A percentile compares a stretch with the other conserved stretches of the same genome.
These are phyloP conservation scores for Brachypalpus laphriformis DNA, from an alignment of 2,888 invertebrate genomes.

Conservation along the genomic window DNA sequence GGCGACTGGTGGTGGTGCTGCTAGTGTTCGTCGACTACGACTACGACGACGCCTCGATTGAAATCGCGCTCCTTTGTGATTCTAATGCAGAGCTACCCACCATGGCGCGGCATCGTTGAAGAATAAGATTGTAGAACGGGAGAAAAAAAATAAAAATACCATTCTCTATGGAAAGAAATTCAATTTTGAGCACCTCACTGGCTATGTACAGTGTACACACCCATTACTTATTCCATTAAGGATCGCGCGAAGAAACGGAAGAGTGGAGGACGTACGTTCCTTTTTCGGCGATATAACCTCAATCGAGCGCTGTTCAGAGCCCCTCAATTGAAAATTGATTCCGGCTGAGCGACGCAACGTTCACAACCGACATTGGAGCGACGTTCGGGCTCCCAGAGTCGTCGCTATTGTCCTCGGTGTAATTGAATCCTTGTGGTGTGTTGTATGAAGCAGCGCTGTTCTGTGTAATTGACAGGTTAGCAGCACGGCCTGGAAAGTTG, in stretches of 20 bases:
- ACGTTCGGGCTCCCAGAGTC: slow-evolving; percentile 10
- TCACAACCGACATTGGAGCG: slow-evolving; percentile 8
- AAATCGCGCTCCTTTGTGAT: slow-evolving; percentile 71
- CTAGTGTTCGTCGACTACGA: neutral
- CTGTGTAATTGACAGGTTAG: slow-evolving; percentile 66
- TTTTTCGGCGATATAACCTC: slow-evolving; percentile 37
- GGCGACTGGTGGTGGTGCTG: neutral
- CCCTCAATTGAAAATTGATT: slow-evolving; percentile 59
- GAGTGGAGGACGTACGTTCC: slow-evolving; percentile 41
- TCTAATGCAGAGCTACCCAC: slow-evolving; percentile 64
- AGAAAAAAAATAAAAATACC: slow-evolving; percentile 22
- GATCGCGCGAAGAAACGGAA: slow-evolving; percentile 34
- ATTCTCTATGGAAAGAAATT: slow-evolving; percentile 61
- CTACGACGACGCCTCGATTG: slow-evolving; percentile 63
- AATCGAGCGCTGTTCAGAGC: slow-evolving; percentile 44
- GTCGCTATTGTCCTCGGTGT: slow-evolving; percentile 59
- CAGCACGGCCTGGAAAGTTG: slow-evolving; percentile 23
- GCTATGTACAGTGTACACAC: slow-evolving; percentile 43
- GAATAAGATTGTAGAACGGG: slow-evolving; percentile 38
- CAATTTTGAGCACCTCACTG: slow-evolving; percentile 73
- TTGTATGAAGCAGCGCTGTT: slow-evolving; percentile 32
- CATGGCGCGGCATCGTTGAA: slow-evolving; percentile 26
- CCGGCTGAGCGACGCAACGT: slow-evolving; percentile 51
- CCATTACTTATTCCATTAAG: slow-evolving; percentile 74
- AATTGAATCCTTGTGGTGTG: slow-evolving; percentile 68